Evolutionary conservation across 2,797 vertebrate genomes (phyloP), one percentile per base, ranked within the genome.

Genomic region (Sebastes steindachneri): DNA sequence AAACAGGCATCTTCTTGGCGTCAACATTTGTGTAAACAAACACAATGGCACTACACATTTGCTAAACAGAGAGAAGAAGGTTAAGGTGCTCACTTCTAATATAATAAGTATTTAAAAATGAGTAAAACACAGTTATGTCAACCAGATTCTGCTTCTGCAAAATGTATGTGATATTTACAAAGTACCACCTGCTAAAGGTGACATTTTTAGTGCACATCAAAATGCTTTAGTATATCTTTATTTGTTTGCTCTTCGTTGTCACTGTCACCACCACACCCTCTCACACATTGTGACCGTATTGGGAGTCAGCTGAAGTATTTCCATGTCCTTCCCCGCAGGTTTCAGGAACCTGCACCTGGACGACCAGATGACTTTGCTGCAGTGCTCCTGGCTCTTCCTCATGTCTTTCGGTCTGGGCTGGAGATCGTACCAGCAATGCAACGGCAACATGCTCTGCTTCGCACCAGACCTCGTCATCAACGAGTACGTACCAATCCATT

Each of bases 311-410:
- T 83, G 7, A 77, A 57, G 45, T 68, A 29, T 73, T 73, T 63
- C 31, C 9, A 4, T 59, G 26, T 80, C 23, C n/a, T 73, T 37
- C n/a, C 41, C 59, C 33, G 26, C 77, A 99, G 99, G 99, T 86
- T 99, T 99, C 94, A 96, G 97, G 85, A 99, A 98, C 89, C 92
- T 99, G 83, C 98, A 99, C 89, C 96, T 99, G 92, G 99, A 99
- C 57, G 99, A 99, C 96, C 99, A 99, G 95, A 99, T 99, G 99
- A 99, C 96, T 81, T 96, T 99, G 29, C 96, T 99, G 83, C 99
- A 99, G 89, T 99, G 97, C 90, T 99, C 99, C 1, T 99, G 99
- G 99, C 97, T 99, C 94, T 99, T 99, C 94, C 97, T 99, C 69
- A 98, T 99, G 97, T 97, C 98, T 3, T 99, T 99, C 77, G 95